Conservation (phyloP, 1,140 invertebrate species). For the Diplogasteroides magnus region DNA sequence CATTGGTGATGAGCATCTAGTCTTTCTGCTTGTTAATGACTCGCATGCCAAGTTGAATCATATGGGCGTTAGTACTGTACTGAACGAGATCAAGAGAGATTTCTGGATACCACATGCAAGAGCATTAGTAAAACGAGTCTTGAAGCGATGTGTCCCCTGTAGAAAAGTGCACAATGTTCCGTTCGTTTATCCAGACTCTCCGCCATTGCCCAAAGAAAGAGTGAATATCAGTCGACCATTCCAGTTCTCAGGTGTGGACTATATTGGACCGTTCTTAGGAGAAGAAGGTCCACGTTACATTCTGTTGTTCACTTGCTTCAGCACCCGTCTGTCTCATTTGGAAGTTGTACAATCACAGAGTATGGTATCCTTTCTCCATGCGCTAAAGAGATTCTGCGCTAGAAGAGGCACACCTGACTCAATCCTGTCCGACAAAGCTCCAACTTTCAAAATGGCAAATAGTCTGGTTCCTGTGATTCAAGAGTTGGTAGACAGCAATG, state of each 20-base stretch:
- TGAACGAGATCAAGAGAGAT: background rate
- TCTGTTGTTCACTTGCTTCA: background rate
- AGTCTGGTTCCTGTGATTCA: background rate
- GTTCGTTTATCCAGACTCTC: background rate
- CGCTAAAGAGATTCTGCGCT: background rate
- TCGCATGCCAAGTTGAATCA: no score
- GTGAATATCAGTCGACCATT: background rate
- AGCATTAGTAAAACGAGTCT: background rate
- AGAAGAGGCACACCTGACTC: background rate
- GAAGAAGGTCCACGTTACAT: background rate
- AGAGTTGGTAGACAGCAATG: constrained; percentile 1
- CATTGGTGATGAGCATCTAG: no score
- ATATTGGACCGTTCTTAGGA: background rate
- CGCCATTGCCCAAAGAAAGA: background rate
- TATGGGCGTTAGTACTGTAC: background rate
- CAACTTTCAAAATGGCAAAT: constrained; percentile 7
- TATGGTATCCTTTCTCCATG: background rate
- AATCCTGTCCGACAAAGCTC: constrained; percentile 3
- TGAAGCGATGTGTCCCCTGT: background rate
- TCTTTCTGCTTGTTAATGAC: no score
- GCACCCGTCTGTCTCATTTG: background rate
- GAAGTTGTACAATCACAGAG: background rate
- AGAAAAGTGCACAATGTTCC: background rate
- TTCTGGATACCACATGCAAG: background rate
- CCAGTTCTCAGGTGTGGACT: background rate